Evolutionary conservation across 2,888 invertebrate species (phyloP).

Genomic region (Chalcis sispes): DNA sequence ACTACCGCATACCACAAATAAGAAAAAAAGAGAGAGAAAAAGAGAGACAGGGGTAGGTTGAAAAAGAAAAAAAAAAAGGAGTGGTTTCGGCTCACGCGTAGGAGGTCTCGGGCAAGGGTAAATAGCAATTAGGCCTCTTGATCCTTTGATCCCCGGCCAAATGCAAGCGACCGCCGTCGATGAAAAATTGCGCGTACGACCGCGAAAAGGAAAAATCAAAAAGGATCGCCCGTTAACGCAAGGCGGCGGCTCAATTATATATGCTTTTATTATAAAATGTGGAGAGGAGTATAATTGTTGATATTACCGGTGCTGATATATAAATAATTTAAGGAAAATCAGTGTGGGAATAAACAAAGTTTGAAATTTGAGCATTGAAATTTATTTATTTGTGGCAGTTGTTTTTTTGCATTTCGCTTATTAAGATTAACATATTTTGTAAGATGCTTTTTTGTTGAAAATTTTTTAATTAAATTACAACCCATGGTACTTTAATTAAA

Average conservation of each 20-base stretch:
- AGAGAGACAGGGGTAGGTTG: conserved; percentile 24
- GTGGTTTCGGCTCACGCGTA: conserved; percentile 46
- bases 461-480: too few species aligned
- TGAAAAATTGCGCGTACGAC: conserved; percentile 57
- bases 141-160: conserved; percentile 63
- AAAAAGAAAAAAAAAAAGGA: conserved; percentile 17
- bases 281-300: not conserved
- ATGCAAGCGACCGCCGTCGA: conserved; percentile 36
- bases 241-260: not conserved
- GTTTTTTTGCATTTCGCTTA: too few species aligned
- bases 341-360: too few species aligned
- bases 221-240: not conserved
- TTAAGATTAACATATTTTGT: too few species aligned
- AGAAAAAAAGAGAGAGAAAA: conserved; percentile 23
- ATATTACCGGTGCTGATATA: too few species aligned
- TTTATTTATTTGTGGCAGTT: too few species aligned
- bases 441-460: too few species aligned
- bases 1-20: too few species aligned
- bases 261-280: conserved; percentile 14
- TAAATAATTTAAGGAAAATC: too few species aligned
- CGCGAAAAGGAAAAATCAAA: conserved; percentile 12
- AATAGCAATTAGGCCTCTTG: conserved; percentile 62
- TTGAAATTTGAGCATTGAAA: too few species aligned
- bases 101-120: conserved; percentile 56
- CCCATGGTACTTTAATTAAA: too few species aligned